phyloP scores from a whole-genome alignment of 2,797 vertebrate genomes.

The Monodelphis domestica region DNA sequence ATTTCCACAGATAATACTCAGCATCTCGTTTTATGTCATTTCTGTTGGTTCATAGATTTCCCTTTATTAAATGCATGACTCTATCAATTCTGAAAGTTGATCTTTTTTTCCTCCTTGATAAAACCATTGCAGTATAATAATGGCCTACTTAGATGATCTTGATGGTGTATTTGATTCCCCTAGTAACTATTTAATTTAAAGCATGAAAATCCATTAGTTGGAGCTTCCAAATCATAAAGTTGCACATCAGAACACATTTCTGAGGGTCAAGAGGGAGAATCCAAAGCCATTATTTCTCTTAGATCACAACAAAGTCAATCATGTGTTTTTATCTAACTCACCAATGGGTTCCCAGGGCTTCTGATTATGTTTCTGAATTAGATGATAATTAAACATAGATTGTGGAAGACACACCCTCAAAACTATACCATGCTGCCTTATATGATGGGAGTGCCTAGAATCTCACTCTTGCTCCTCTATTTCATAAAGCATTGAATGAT shows the following conservation, averaged over 20 bases:
- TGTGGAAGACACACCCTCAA: conserved; percentile 6
- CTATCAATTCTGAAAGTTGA: not conserved
- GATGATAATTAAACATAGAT: not conserved
- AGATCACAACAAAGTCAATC: conserved; percentile 19
- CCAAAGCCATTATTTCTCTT: conserved; percentile 27
- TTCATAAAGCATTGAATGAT: not conserved
- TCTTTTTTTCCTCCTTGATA: not conserved
- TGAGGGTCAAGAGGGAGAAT: conserved; percentile 54
- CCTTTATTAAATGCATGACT: conserved; percentile 47
- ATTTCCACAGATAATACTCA: conserved; percentile 43
- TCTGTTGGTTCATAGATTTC: conserved; percentile 28
- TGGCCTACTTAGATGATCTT: conserved; percentile 21
- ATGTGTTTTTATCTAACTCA: not conserved
- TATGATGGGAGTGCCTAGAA: not conserved
- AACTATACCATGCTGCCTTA: not conserved
- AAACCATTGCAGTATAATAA: not conserved
- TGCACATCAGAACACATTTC: conserved; percentile 18
- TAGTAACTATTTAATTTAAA: conserved; percentile 5
- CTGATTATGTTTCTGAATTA: not conserved
- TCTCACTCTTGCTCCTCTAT: not conserved
- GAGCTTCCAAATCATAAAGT: conserved; percentile 39
- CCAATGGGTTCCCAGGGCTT: not conserved
- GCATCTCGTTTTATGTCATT: not conserved
- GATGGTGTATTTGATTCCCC: conserved; percentile 14
- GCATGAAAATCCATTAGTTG: conserved; percentile 46